Base-by-base conservation (phyloP, 2,888 invertebrate species). In the Meghimatium bilineatum region DNA sequence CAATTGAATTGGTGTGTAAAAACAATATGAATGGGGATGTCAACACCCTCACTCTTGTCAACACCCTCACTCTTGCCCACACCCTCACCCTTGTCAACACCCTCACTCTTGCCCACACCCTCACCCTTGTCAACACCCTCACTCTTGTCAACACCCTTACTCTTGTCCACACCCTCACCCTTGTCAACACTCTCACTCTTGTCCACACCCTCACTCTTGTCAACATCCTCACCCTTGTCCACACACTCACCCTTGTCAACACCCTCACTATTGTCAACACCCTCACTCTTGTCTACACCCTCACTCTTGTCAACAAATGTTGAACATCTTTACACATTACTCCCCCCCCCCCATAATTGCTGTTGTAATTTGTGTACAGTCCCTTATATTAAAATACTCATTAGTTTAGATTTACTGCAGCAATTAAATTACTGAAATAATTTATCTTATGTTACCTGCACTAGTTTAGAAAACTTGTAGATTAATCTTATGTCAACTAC, bases 31-130 rank as follows among this genome's bases (percentile, higher is more conserved):
- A n/a, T n/a, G n/a, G n/a, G n/a, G n/a, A n/a, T n/a, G n/a, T n/a
- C n/a, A n/a, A n/a, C n/a, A n/a, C n/a, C 52, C 8, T 17, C 23
- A 20, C 36, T 8, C 36, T 2, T 1, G 23, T 32, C 34, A 36
- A 34, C 38, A 36, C 69, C 36, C 69, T 69, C 36, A 8, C 69
- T 36, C 69, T n/a, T n/a, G n/a, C n/a, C n/a, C n/a, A n/a, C 63
- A 20, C 63, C 26, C 63, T 63, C 26, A 26, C 63, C 26, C 63
- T 63, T 26, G 6, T 26, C n/a, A 17, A 20, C 26, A 20, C 63
- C 10, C 36, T 36, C 72, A 44, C 72, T 72, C 72, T 72, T 32
- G 20, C 72, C 44, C 72, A 44, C 49, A 29, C 74, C 17, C 44
- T 44, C 14, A 8, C 49, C 2, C 74, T n/a, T n/a, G n/a, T 20